These are phyloP conservation scores for Misgurnus mizolepis DNA, from an alignment of 2,113 vertebrate genomes.

Conservation along the genomic window DNA sequence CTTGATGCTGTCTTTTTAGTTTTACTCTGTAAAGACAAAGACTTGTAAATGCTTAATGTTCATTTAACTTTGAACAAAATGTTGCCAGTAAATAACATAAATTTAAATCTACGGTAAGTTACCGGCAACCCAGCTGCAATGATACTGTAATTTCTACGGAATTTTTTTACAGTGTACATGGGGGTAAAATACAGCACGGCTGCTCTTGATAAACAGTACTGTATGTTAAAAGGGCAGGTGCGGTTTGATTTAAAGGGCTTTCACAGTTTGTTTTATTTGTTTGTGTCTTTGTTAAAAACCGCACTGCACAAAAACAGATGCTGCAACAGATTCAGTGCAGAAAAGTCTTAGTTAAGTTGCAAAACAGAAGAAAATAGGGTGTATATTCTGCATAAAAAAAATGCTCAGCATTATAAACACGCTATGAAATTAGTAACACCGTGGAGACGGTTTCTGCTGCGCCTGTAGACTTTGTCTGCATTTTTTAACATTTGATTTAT, in stretches of 20 bases:
- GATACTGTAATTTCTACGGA: too few species aligned
- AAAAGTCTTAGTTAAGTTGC: neutral
- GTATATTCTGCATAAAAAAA: constrained; percentile 8
- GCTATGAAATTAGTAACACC: constrained; percentile 31
- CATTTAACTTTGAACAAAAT: too few species aligned
- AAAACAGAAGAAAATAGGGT: neutral
- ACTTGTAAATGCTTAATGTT: too few species aligned
- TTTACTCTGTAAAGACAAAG: too few species aligned
- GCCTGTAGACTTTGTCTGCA: constrained; percentile 29
- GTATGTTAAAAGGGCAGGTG: neutral
- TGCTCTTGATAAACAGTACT: neutral
- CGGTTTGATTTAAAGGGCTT: constrained; percentile 1
- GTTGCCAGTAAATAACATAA: too few species aligned
- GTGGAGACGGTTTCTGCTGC: neutral
- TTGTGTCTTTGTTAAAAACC: constrained; percentile 2
- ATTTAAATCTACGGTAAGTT: too few species aligned
- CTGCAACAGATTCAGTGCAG: neutral
- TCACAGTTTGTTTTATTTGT: neutral
- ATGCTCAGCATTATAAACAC: constrained; percentile 4
- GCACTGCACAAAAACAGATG: neutral
- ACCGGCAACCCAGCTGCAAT: too few species aligned
- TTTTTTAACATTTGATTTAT: constrained; percentile 45
- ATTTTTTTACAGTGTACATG: too few species aligned
- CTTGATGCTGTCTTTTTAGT: too few species aligned
- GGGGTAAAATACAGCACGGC: neutral